Base-by-base conservation (phyloP, 2,797 vertebrate species). In the Etheostoma perlongum region DNA sequence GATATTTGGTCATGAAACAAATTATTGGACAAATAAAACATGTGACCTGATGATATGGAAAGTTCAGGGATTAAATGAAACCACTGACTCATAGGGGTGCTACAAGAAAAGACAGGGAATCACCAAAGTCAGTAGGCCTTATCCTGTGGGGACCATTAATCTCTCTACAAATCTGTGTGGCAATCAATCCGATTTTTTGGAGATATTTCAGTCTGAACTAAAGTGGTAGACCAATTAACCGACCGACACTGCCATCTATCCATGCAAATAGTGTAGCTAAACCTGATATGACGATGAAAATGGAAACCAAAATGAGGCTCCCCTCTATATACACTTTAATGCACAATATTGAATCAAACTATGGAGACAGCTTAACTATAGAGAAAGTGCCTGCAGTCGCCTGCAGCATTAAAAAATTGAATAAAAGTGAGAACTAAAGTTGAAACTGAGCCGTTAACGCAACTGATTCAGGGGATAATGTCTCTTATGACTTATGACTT, bases 381-480 rank as follows among this genome's bases (percentile, higher is more conserved):
- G 52, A 30, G 16, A 76, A 48, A 67, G 4, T 44, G 21, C 30
- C 4, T 49, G 52, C 33, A 46, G 5, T 23, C 62, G 72, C 81
- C 81, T 73, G 54, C 40, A 55, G 64, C 59, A 3, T 40, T 70
- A 78, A 72, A 53, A 61, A 57, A 79, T 61, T 46, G 18, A 82
- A 72, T 52, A 70, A 51, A 44, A 78, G 63, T 47, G n/a, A 63
- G 68, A 69, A 47, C 6, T 19, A 5, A 68, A 62, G 8, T 33
- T 48, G 60, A 83, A 71, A 44, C 7, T 2, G 57, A 71, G 40
- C 18, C 74, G 67, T 78, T 74, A 66, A 79, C 46, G 2, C 6
- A 6, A 18, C 40, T n/a, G 16, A 68, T 55, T 67, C 1, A 12
- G 15, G 51, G 62, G 47, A 27, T 9, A 19, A 69, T 25, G 57